A percentile compares a stretch with the other conserved stretches of the same genome.
phyloP scores from a whole-genome alignment of 2,113 vertebrate species.

The Mungos mungo region DNA sequence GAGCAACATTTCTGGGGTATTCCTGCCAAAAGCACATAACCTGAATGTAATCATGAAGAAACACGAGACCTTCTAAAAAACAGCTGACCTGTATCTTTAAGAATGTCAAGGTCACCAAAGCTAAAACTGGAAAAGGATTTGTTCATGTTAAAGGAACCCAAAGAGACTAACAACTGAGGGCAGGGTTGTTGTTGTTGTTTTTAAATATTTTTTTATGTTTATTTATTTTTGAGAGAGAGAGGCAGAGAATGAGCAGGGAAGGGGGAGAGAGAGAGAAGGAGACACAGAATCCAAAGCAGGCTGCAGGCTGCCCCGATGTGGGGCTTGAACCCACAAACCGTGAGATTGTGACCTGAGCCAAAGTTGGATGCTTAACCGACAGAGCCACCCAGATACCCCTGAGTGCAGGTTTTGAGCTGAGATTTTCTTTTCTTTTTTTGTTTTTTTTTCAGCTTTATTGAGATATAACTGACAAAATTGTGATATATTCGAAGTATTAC shows the following conservation, averaged over 20 bases:
- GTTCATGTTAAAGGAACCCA: neutral
- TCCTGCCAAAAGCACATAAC: neutral
- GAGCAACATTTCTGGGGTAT: neutral
- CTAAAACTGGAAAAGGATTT: neutral
- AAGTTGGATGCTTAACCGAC: too few relatives aligned
- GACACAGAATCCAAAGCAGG: too few relatives aligned
- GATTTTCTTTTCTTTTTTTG: neutral
- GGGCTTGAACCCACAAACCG: too few relatives aligned
- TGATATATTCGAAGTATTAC: neutral
- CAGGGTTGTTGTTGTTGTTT: too few relatives aligned
- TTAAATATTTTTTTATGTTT: too few relatives aligned
- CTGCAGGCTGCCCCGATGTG: too few relatives aligned
- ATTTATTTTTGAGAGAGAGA: too few relatives aligned
- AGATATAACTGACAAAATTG: neutral
- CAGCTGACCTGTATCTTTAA: neutral
- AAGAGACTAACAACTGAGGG: neutral
- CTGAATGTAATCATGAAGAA: neutral
- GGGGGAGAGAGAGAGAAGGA: too few relatives aligned
- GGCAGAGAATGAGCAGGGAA: too few relatives aligned
- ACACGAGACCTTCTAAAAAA: neutral
- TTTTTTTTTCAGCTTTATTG: neutral
- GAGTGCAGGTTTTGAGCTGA: neutral
- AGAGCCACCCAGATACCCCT: too few relatives aligned
- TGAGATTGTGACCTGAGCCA: too few relatives aligned
- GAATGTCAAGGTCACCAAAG: neutral